Evolutionary conservation across 2,113 vertebrate genomes (phyloP).

Genomic region (Tenebrosternarchus preto): DNA sequence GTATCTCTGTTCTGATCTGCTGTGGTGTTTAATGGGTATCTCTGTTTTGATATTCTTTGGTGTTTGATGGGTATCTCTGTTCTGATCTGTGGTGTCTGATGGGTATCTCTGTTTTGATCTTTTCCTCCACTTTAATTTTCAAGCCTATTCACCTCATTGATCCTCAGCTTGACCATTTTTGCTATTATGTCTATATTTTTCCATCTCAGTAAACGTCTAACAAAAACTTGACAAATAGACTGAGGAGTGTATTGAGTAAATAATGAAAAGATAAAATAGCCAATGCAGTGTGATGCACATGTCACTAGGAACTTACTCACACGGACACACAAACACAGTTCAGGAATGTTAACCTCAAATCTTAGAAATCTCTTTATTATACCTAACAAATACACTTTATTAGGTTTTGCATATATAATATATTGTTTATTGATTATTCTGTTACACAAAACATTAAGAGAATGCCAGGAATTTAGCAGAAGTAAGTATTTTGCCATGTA

Average conservation of each 20-base stretch:
- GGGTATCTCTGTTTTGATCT: slow-evolving; percentile 14
- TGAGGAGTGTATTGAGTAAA: slow-evolving; percentile 52
- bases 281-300: slow-evolving; percentile 32
- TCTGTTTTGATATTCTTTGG: neutral
- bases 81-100: too few species aligned
- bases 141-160: slow-evolving; percentile 51
- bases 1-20: too few species aligned
- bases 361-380: too few species aligned
- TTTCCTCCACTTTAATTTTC: slow-evolving; percentile 32
- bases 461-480: too few species aligned
- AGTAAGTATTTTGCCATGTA: too few species aligned
- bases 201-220: slow-evolving; percentile 53
- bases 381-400: too few species aligned
- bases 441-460: too few species aligned
- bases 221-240: slow-evolving; percentile 52
- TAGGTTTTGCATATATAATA: too few species aligned
- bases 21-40: neutral
- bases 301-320: slow-evolving; percentile 30
- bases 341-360: too few species aligned
- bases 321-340: neutral
- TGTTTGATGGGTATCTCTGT: too few species aligned
- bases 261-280: slow-evolving; percentile 54
- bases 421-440: too few species aligned
- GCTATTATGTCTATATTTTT: slow-evolving; percentile 52
- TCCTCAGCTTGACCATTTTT: slow-evolving; percentile 48